These are phyloP conservation scores for Manis crassicaudata DNA, from an alignment of 2,797 vertebrate species.

Conservation along the genomic window DNA sequence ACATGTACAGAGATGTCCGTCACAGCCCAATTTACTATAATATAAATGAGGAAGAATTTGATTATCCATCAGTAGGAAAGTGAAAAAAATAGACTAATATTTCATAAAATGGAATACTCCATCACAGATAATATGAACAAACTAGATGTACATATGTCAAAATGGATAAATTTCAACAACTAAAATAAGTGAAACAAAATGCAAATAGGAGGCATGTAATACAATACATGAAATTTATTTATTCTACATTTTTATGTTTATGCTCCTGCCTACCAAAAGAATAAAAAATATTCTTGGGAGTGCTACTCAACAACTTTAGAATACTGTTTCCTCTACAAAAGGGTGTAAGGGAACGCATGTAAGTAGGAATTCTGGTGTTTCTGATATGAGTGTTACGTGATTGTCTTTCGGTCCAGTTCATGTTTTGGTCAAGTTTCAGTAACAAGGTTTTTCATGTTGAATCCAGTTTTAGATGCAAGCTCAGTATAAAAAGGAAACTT, in stretches of 20 bases:
- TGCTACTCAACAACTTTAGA: background rate
- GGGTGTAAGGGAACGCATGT: background rate
- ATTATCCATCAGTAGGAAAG: background rate
- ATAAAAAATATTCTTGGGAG: background rate
- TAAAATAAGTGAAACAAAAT: background rate
- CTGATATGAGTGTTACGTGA: background rate
- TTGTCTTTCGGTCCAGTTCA: background rate
- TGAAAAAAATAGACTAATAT: background rate
- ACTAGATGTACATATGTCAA: background rate
- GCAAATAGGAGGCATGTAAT: background rate
- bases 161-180: background rate
- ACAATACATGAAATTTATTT: background rate
- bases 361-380: background rate
- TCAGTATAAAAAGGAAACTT: background rate
- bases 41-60: background rate
- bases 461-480: background rate
- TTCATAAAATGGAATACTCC: background rate
- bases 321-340: background rate
- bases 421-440: background rate
- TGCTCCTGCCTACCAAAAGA: background rate
- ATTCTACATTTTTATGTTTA: background rate
- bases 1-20: background rate
- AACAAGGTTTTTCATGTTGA: background rate
- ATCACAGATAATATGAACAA: background rate
- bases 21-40: background rate